A percentile compares a stretch with the other conserved stretches of the same genome.
Conservation (phyloP, 2,113 vertebrate species). For the Menidia beryllina region DNA sequence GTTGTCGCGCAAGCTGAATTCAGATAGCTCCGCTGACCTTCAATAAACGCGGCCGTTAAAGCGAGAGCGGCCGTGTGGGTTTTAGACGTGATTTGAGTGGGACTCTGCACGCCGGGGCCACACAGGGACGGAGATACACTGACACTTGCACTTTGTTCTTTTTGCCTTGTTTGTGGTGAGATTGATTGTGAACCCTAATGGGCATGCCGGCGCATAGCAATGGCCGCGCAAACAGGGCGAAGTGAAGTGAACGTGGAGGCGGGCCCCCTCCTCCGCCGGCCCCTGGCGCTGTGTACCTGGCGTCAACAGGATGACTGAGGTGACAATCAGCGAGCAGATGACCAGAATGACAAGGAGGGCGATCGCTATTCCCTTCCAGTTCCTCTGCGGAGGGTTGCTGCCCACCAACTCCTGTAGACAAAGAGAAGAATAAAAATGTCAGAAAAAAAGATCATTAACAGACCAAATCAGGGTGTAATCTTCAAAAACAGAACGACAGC, state of each 20-base stretch:
- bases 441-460: conserved; percentile 12
- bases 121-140: conserved; percentile 27
- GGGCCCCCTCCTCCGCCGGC: background rate
- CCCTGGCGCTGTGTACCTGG: conserved; percentile 85
- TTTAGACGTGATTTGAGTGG: conserved; percentile 15
- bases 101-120: background rate
- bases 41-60: conserved; percentile 27
- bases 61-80: conserved; percentile 5
- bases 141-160: conserved; percentile 3
- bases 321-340: conserved; percentile 99
- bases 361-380: conserved; percentile 99
- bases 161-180: conserved; percentile 29
- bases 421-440: conserved; percentile 35
- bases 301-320: conserved; percentile 97
- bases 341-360: conserved; percentile 98
- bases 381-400: conserved; percentile 97
- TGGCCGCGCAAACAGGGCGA: conserved; percentile 43
- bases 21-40: conserved; percentile 53
- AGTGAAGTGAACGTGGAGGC: conserved; percentile 10
- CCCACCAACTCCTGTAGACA: conserved; percentile 94
- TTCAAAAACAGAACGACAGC: background rate
- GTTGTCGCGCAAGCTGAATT: conserved; percentile 15
- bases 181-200: conserved; percentile 56
- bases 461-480: conserved; percentile 13
- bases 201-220: conserved; percentile 63